phyloP scores from a whole-genome alignment of 2,797 vertebrate genomes.

The Arnoldichthys spilopterus region DNA sequence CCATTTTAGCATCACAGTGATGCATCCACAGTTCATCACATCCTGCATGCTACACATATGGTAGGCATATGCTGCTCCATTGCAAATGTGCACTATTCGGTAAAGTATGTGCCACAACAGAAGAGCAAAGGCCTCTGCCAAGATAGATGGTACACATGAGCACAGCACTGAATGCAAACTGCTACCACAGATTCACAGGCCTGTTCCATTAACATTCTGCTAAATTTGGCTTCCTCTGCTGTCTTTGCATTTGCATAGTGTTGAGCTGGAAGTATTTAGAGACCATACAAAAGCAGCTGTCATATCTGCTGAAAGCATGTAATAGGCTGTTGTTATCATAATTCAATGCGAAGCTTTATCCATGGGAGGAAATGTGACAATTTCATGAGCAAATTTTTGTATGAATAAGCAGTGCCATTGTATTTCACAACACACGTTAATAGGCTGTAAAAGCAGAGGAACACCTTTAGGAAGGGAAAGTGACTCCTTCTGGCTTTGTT shows the following conservation, averaged over 20 bases:
- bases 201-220: constrained; percentile 71
- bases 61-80: not conserved
- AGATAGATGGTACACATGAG: constrained; percentile 44
- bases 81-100: constrained; percentile 33
- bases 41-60: constrained; percentile 19
- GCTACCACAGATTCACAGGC: constrained; percentile 70
- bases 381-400: constrained; percentile 41
- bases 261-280: constrained; percentile 76
- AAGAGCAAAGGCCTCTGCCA: constrained; percentile 38
- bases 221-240: constrained; percentile 74
- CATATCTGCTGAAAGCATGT: constrained; percentile 77
- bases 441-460: constrained; percentile 35
- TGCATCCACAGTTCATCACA: constrained; percentile 13
- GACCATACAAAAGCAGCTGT: constrained; percentile 75
- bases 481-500: constrained; percentile 19
- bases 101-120: constrained; percentile 23
- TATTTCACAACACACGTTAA: constrained; percentile 48
- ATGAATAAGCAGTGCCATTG: constrained; percentile 50
- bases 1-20: constrained; percentile 33
- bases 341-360: constrained; percentile 71
- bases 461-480: constrained; percentile 17
- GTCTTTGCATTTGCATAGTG: constrained; percentile 74
- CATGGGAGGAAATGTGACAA: constrained; percentile 41
- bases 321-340: constrained; percentile 73
- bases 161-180: constrained; percentile 55